Evolutionary conservation across 2,888 invertebrate genomes (phyloP).

Genomic region (Agrotis segetum): DNA sequence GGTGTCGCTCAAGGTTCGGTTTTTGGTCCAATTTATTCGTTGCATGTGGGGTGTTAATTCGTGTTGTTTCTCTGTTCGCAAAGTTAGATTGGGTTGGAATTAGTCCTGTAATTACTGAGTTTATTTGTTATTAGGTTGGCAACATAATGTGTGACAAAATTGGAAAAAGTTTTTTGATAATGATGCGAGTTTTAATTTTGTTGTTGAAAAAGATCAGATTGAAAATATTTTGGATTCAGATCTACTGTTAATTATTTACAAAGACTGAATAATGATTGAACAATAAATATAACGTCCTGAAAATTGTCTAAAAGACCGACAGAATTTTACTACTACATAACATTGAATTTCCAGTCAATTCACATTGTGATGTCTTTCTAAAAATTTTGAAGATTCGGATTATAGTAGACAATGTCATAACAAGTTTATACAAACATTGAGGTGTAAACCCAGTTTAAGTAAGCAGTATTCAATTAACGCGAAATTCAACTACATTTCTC

Average conservation of each 20-base stretch:
- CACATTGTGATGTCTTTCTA: too few species aligned
- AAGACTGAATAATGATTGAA: too few species aligned
- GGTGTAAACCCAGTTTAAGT: background rate
- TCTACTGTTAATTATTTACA: too few species aligned
- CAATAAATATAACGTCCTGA: too few species aligned
- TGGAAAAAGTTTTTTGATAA: background rate
- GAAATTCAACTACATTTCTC: background rate
- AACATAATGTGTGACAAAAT: background rate
- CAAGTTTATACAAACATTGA: background rate
- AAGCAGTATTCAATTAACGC: background rate
- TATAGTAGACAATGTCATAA: too few species aligned
- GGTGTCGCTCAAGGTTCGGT: conserved; percentile 15
- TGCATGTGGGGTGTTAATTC: conserved; percentile 26
- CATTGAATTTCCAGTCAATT: too few species aligned
- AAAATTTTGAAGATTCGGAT: too few species aligned
- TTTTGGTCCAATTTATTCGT: conserved; percentile 26
- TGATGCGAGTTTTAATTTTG: background rate
- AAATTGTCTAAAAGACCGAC: too few species aligned
- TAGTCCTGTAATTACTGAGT: conserved; percentile 15
- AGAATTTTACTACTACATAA: too few species aligned
- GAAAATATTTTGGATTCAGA: too few species aligned
- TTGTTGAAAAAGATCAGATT: too few species aligned
- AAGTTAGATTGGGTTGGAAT: conserved; percentile 45
- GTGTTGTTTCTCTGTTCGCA: conserved; percentile 26
- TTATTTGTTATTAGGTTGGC: conserved; percentile 8